These are phyloP conservation scores for Intellagama lesueurii DNA, from an alignment of 2,797 vertebrate species.

Conservation along the genomic window DNA sequence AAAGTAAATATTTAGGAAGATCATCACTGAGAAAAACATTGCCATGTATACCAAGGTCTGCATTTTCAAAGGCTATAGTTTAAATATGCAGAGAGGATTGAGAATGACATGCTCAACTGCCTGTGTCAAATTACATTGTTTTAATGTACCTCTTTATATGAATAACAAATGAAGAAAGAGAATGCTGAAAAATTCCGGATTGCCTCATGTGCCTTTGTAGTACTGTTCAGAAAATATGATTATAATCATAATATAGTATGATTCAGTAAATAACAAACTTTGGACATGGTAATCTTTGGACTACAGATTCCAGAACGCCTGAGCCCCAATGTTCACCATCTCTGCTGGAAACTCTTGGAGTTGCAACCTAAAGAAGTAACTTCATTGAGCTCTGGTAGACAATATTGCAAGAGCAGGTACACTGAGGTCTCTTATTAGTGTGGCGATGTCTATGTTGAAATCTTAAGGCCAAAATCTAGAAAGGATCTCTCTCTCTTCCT, in stretches of 20 bases:
- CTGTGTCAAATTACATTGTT: not conserved
- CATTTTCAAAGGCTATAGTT: constrained; percentile 10
- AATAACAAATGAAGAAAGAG: constrained; percentile 12
- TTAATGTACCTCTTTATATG: not conserved
- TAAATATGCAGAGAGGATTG: not conserved
- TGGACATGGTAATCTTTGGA: too few relatives aligned
- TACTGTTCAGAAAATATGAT: not conserved
- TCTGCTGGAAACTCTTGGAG: too few relatives aligned
- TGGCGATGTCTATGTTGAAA: not conserved
- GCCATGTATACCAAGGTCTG: not conserved
- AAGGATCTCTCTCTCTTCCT: not conserved
- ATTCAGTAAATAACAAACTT: not conserved
- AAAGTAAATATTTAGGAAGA: constrained; percentile 40
- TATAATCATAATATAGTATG: not conserved
- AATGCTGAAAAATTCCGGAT: not conserved
- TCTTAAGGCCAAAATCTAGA: not conserved
- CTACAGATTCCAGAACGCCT: too few relatives aligned
- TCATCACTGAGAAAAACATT: constrained; percentile 16
- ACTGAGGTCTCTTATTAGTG: not conserved
- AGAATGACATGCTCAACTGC: not conserved
- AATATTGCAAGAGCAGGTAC: not conserved
- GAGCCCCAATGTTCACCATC: too few relatives aligned
- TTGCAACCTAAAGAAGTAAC: too few relatives aligned
- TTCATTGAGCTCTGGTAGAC: not conserved
- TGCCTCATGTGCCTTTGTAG: not conserved